These are phyloP conservation scores for Cerastoderma edule DNA, from an alignment of 2,888 invertebrate species.

Conservation along the genomic window DNA sequence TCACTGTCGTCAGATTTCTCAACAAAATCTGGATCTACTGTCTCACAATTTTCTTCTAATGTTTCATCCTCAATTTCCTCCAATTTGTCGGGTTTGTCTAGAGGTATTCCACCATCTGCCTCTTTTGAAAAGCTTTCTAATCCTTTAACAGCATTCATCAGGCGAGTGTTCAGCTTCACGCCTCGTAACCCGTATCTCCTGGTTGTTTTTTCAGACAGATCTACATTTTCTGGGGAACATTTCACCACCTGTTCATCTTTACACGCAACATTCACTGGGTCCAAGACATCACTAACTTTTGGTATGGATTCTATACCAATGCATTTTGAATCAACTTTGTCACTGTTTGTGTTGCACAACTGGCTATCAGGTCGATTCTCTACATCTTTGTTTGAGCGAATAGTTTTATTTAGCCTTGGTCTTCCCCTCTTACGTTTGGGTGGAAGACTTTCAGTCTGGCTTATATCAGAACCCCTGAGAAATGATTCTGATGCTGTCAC, in stretches of 20 bases:
- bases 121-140: constrained; percentile 57
- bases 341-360: neutral
- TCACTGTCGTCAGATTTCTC: constrained; percentile 16
- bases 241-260: neutral
- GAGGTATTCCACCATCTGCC: constrained; percentile 26
- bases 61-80: constrained; percentile 14
- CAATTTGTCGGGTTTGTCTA: neutral
- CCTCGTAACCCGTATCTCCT: constrained; percentile 66
- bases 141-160: constrained; percentile 67
- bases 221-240: neutral
- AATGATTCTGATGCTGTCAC: neutral
- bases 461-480: too few relatives aligned
- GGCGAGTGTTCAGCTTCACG: constrained; percentile 60
- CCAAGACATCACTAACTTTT: too few relatives aligned
- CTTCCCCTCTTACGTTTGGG: constrained; percentile 16
- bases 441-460: neutral
- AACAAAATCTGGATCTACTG: neutral
- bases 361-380: neutral
- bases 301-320: neutral
- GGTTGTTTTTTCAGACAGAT: neutral
- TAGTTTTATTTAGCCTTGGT: neutral
- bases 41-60: neutral
- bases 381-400: neutral
- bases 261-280: neutral
- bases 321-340: neutral